Conservation (phyloP, 2,113 vertebrate species). For the Cyphomyrus plagiostoma region DNA sequence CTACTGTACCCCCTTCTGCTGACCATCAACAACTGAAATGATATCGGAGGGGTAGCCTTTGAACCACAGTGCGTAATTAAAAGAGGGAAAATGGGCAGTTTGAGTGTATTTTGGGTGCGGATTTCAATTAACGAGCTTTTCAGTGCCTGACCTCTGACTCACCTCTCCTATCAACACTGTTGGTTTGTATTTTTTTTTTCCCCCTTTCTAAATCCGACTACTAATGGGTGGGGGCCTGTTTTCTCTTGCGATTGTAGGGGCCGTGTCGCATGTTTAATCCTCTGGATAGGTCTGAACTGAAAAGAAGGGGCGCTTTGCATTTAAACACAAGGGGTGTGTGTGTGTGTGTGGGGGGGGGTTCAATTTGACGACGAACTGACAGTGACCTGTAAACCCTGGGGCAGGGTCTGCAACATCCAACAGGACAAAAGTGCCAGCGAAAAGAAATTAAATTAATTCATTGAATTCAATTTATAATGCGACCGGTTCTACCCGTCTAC, state of each 20-base stretch:
- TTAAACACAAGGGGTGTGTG: background rate
- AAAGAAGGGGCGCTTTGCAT: background rate
- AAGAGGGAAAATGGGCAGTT: background rate
- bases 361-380: constrained; percentile 4
- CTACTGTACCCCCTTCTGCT: constrained; percentile 13
- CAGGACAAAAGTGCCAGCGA: too few species aligned
- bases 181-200: background rate
- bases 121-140: constrained; percentile 21
- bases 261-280: background rate
- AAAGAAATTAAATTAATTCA: background rate
- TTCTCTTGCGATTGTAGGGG: background rate
- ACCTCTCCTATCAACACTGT: constrained; percentile 9
- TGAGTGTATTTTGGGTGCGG: constrained; percentile 13
- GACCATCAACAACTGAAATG: constrained; percentile 12
- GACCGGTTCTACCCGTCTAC: background rate
- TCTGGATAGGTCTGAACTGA: background rate
- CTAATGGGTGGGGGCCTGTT: background rate
- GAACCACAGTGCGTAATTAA: constrained; percentile 19
- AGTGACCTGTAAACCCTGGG: constrained; percentile 17
- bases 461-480: background rate
- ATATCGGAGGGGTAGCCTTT: constrained; percentile 18
- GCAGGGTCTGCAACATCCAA: background rate
- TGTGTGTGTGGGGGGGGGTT: background rate
- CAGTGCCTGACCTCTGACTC: constrained; percentile 9
- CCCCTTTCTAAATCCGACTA: background rate